Conservation (phyloP, 2,888 invertebrate genomes). For the Yponomeuta evonymella region DNA sequence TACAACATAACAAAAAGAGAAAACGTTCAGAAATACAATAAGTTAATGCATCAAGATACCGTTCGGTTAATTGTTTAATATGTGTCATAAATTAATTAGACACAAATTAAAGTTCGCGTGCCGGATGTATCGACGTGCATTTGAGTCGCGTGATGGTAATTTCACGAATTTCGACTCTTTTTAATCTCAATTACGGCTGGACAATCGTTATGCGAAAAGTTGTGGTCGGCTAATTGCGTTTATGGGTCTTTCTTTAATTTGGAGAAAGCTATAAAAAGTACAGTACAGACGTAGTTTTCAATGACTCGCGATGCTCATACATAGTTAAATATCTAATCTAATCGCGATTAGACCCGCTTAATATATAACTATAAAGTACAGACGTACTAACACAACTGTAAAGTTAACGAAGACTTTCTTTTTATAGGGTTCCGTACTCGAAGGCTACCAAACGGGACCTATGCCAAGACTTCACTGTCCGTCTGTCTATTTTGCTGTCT, state of each 20-base stretch:
- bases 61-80: constrained; percentile 69
- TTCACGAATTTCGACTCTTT: constrained; percentile 6
- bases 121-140: constrained; percentile 23
- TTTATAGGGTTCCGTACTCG: too few species aligned
- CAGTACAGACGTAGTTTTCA: background rate
- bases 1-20: background rate
- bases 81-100: constrained; percentile 75
- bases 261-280: background rate
- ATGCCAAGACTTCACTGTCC: too few species aligned
- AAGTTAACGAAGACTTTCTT: too few species aligned
- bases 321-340: too few species aligned
- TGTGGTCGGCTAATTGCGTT: background rate
- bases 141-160: constrained; percentile 21
- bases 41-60: constrained; percentile 68
- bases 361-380: too few species aligned
- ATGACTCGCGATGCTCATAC: too few species aligned
- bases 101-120: constrained; percentile 67
- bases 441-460: too few species aligned
- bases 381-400: too few species aligned
- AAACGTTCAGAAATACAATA: constrained; percentile 36
- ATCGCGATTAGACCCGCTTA: too few species aligned
- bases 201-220: background rate
- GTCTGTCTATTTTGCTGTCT: too few species aligned
- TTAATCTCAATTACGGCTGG: constrained; percentile 1
- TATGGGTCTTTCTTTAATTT: background rate